phyloP scores from a whole-genome alignment of 2,888 invertebrate genomes.

The Polietes domitor region DNA sequence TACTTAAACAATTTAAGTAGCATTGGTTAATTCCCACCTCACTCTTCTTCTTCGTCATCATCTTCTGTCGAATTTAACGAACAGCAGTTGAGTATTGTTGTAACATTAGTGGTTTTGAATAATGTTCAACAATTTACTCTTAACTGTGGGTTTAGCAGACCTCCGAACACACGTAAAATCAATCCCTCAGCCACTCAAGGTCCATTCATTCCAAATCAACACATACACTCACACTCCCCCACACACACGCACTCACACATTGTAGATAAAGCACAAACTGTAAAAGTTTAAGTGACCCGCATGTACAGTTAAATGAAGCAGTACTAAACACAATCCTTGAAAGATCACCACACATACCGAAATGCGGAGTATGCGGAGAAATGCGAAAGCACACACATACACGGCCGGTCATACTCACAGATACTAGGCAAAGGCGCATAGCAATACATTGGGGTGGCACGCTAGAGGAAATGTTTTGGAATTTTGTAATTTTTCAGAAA shows the following conservation, averaged over 20 bases:
- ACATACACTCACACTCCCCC: background rate
- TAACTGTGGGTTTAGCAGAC: conserved; percentile 22
- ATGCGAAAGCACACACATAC: background rate
- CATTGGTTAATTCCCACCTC: too few relatives aligned
- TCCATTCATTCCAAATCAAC: too few relatives aligned
- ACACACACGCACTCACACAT: background rate
- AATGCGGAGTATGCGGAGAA: conserved; percentile 13
- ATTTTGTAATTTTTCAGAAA: too few relatives aligned
- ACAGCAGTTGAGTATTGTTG: background rate
- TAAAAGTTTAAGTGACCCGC: conserved; percentile 58
- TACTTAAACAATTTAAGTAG: too few relatives aligned
- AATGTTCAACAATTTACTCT: conserved; percentile 46
- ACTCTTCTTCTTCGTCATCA: too few relatives aligned
- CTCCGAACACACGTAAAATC: background rate
- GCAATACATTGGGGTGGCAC: too few relatives aligned
- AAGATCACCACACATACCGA: conserved; percentile 58
- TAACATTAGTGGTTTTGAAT: conserved; percentile 47
- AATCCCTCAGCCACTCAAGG: background rate
- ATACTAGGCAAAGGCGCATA: background rate
- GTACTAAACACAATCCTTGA: conserved; percentile 50
- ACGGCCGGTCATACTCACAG: background rate
- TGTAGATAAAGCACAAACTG: conserved; percentile 44
- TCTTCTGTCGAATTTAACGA: too few relatives aligned
- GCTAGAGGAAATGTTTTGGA: too few relatives aligned
- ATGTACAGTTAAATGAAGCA: conserved; percentile 41